Base-by-base conservation (phyloP, 2,797 vertebrate genomes). In the Taenioides sp. region DNA sequence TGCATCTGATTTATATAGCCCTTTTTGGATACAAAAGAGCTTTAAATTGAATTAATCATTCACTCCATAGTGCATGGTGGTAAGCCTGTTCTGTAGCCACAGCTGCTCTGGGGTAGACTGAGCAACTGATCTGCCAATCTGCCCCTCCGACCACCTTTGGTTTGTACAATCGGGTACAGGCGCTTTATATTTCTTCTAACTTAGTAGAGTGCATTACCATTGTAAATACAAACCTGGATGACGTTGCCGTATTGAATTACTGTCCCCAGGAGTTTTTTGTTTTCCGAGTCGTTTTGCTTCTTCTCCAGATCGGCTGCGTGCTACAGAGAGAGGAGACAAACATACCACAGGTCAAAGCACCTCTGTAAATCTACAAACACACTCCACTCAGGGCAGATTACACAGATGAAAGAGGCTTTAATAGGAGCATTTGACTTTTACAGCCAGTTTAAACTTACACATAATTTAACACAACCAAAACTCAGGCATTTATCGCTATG, bases 201-300 rank as follows among this genome's bases (percentile, higher is more conserved):
- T 47, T 47, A 4, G 16, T 4, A 47, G 43, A 16, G 43, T 47
- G 3, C 14, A 4, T 4, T 47, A 4, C 14, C 22, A 4, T 16
- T 34, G 20, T 69, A 7, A 14, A 17, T 2, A 59, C 23, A 59
- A 16, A 98, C 97, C 96, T 98, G 97, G 82, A 98, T 98, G 75
- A 98, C 97, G 43, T 98, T 98, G 89, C 97, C 97, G 7, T 98
- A 98, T 84, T 98, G 97, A 83, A 98, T 98, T 70, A 98, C 94
- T 0, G 96, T 95, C 71, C 98, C 98, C 85, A 99, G 92, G 76
- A 99, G 84, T 83, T 99, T 99, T 71, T 96, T 94, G 92, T 99
- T 99, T 72, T 99, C 98, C 0, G 97, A 98, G 80, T 99, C 98
- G 0, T 99, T 99, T 85, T 99, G 98, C 77, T 99, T 99, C 94